These are phyloP conservation scores for Gymnoscopelus braueri DNA, from an alignment of 2,797 vertebrate genomes.

Conservation along the genomic window DNA sequence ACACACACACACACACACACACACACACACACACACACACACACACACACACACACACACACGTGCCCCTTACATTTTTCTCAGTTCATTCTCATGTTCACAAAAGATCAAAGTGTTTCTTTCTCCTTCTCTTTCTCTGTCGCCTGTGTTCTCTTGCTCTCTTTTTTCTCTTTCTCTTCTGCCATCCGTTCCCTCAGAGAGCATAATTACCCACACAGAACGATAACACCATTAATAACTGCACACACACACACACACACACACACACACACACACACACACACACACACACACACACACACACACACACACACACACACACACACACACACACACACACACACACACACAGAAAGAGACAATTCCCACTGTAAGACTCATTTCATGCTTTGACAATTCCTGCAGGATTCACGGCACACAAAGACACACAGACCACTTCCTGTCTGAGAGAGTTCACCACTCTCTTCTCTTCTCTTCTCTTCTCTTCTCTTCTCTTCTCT, in stretches of 20 bases:
- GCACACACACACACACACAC: slow-evolving; percentile 32
- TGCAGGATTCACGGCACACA: slow-evolving; percentile 78
- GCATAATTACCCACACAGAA: slow-evolving; percentile 82
- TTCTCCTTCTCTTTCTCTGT: slow-evolving; percentile 56
- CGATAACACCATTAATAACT: slow-evolving; percentile 83
- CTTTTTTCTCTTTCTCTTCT: slow-evolving; percentile 50
- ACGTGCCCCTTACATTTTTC: slow-evolving; percentile 49
- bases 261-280: slow-evolving; percentile 1
- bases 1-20: too few species aligned
- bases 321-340: slow-evolving; percentile 53
- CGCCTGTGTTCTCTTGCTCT: slow-evolving; percentile 47
- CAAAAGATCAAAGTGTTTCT: slow-evolving; percentile 83
- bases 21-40: slow-evolving; percentile 42
- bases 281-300: slow-evolving; percentile 4
- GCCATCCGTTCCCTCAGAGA: slow-evolving; percentile 68
- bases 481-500: slow-evolving; percentile 22
- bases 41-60: neutral
- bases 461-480: slow-evolving; percentile 44
- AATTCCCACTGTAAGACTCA: slow-evolving; percentile 80
- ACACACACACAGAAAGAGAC: slow-evolving; percentile 64
- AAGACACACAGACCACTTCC: slow-evolving; percentile 71
- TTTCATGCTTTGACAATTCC: slow-evolving; percentile 85
- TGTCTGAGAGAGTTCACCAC: slow-evolving; percentile 55
- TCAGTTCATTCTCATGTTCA: slow-evolving; percentile 67
- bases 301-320: slow-evolving; percentile 1